Evolutionary conservation across 2,113 vertebrate species (phyloP).

Genomic region (Pseudolaguvia tuberculata): DNA sequence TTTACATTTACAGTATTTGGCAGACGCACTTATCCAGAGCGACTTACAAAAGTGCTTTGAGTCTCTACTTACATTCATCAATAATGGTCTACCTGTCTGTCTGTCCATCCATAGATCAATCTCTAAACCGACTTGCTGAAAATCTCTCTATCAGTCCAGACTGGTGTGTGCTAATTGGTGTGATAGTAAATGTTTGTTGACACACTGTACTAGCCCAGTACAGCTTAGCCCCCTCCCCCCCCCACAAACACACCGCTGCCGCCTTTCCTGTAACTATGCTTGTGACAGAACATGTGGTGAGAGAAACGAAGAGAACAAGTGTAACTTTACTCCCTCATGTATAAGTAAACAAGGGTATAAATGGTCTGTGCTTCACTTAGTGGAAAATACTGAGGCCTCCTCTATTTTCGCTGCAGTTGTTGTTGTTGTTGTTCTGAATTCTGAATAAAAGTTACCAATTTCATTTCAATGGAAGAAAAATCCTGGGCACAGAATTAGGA

Average conservation of each 20-base stretch:
- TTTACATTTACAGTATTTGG: too few relatives aligned
- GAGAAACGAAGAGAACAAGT: constrained; percentile 5
- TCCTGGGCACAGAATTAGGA: too few relatives aligned
- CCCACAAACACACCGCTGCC: background rate
- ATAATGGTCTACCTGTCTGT: background rate
- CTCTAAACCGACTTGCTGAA: background rate
- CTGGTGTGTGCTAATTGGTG: constrained; percentile 6
- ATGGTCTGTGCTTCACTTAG: background rate
- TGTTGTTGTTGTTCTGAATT: background rate
- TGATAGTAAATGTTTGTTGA: background rate
- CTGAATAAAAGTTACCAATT: too few relatives aligned
- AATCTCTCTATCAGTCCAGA: background rate
- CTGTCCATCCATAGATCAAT: background rate
- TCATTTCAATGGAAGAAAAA: too few relatives aligned
- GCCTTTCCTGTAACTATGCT: background rate
- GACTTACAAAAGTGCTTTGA: too few relatives aligned
- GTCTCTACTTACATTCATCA: too few relatives aligned
- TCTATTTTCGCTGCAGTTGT: background rate
- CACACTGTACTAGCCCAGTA: constrained; percentile 10
- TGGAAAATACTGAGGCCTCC: constrained; percentile 4
- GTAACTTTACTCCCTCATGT: constrained; percentile 10
- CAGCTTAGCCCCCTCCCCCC: too few relatives aligned
- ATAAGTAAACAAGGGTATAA: constrained; percentile 23
- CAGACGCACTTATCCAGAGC: too few relatives aligned
- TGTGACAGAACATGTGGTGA: constrained; percentile 10